These are phyloP conservation scores for Argentina silus DNA, from an alignment of 2,797 vertebrate species.

Conservation along the genomic window DNA sequence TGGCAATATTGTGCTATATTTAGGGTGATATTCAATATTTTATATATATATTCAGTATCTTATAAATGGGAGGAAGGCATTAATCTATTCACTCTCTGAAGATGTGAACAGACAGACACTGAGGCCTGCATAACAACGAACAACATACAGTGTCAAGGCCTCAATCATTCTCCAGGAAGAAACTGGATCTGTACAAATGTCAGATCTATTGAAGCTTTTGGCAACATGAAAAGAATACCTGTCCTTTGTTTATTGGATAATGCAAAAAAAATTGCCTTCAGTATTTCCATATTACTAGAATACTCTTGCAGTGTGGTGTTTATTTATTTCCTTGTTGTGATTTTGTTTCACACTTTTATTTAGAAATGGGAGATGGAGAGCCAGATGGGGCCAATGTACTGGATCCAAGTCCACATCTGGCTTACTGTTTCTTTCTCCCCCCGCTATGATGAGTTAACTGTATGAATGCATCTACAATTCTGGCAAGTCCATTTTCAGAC, in stretches of 20 bases:
- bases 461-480: conserved; percentile 32
- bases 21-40: too few species aligned
- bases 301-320: background rate
- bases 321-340: background rate
- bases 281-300: background rate
- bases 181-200: background rate
- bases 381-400: conserved; percentile 10
- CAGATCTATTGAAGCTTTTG: background rate
- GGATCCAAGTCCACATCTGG: conserved; percentile 12
- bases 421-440: conserved; percentile 35
- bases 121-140: background rate
- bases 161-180: background rate
- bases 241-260: background rate
- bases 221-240: background rate
- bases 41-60: too few species aligned
- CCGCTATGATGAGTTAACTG: conserved; percentile 1
- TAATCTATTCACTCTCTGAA: background rate
- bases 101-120: background rate
- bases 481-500: conserved; percentile 54
- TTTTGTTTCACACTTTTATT: background rate
- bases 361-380: conserved; percentile 6
- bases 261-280: background rate
- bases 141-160: background rate
- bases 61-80: too few species aligned
- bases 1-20: too few species aligned